Conservation (phyloP, 53 echinoderm and acorn worm species). For the Apostichopus leukothele region DNA sequence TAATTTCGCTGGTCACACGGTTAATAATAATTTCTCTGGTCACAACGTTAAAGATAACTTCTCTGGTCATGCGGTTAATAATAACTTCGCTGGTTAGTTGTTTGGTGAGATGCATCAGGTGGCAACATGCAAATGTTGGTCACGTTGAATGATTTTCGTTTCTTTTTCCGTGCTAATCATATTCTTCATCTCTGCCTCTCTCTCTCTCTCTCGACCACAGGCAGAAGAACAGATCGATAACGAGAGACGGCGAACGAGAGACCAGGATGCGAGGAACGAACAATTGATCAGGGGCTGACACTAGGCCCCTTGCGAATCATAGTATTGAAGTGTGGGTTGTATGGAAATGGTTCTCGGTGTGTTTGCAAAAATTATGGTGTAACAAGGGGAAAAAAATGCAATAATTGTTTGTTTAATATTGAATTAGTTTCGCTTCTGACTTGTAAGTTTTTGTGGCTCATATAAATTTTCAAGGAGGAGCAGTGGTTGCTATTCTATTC, state of each 20-base stretch:
- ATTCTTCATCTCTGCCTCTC: neutral
- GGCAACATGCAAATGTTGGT: too few species aligned
- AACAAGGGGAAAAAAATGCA: slow-evolving; percentile 11
- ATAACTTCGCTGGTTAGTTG: too few species aligned
- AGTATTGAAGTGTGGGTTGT: neutral
- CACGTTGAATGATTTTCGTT: too few species aligned
- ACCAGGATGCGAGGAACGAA: slow-evolving; percentile 73
- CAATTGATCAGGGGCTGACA: slow-evolving; percentile 46
- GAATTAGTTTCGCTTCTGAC: slow-evolving; percentile 11
- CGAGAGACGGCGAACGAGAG: slow-evolving; percentile 72
- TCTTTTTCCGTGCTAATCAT: too few species aligned
- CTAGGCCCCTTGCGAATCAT: too few species aligned
- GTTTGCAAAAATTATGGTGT: slow-evolving; percentile 21
- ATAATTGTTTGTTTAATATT: slow-evolving; percentile 14
- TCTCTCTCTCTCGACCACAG: slow-evolving; percentile 38
- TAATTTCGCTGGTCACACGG: too few species aligned
- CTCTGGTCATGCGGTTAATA: too few species aligned
- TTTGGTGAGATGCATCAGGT: too few species aligned
- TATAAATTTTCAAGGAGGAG: neutral
- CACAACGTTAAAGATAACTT: too few species aligned
- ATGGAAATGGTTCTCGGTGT: neutral
- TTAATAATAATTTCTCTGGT: too few species aligned
- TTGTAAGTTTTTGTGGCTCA: neutral
- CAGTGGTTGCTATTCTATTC: too few species aligned
- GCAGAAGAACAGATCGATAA: slow-evolving; percentile 66